Conservation (phyloP, 2,797 vertebrate genomes). For the Chaetodon trifasciatus region DNA sequence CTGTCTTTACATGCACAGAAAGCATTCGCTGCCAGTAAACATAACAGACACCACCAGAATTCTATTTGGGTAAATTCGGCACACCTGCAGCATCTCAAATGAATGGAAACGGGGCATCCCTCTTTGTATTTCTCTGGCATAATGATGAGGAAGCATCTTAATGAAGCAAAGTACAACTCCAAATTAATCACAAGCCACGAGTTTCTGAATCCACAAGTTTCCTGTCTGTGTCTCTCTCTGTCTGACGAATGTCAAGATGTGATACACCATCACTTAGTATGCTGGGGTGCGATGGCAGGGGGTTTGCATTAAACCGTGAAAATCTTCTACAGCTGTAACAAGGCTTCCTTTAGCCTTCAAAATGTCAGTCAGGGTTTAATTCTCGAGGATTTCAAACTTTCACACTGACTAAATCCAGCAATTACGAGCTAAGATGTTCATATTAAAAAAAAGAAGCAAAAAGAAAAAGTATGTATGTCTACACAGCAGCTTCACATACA, state of each 20-base stretch:
- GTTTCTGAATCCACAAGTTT: not conserved
- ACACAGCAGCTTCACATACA: not conserved
- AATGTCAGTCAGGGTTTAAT: constrained; percentile 40
- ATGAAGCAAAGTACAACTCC: not conserved
- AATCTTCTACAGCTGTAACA: constrained; percentile 46
- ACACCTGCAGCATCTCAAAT: not conserved
- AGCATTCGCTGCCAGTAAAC: constrained; percentile 9
- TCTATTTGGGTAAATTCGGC: not conserved
- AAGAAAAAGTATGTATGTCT: not conserved
- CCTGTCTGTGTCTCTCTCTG: not conserved
- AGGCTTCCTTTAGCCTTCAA: constrained; percentile 29
- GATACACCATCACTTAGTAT: constrained; percentile 30
- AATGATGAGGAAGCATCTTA: not conserved
- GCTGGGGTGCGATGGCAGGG: not conserved
- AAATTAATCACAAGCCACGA: not conserved
- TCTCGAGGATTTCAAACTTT: constrained; percentile 24
- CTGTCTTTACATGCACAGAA: not conserved
- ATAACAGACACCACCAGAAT: constrained; percentile 12
- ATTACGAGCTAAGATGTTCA: constrained; percentile 21
- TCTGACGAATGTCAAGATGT: not conserved
- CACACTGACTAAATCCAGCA: constrained; percentile 7
- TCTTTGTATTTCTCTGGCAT: not conserved
- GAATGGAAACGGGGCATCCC: not conserved
- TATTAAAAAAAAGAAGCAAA: not conserved
- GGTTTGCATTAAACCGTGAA: constrained; percentile 40